Evolutionary conservation across 2,113 vertebrate species (phyloP).

Genomic region (Chaetodon auriga): DNA sequence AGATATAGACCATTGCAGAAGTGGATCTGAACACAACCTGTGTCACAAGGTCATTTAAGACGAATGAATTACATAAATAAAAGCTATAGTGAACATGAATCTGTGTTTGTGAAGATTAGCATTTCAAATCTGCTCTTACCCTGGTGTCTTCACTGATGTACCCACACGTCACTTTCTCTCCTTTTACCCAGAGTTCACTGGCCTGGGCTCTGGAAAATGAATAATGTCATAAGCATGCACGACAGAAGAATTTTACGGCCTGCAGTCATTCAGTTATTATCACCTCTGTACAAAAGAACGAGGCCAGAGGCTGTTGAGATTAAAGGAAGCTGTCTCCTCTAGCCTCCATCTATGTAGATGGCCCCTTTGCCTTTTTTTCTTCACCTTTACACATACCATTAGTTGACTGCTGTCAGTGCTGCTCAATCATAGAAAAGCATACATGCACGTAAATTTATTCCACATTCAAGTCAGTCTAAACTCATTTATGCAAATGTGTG

Average conservation of each 20-base stretch:
- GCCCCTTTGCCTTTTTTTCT: background rate
- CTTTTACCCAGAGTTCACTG: slow-evolving; percentile 98
- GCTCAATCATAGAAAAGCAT: background rate
- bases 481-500: background rate
- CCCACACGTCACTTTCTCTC: slow-evolving; percentile 98
- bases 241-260: too few species aligned
- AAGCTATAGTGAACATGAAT: background rate
- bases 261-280: background rate
- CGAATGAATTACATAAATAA: background rate
- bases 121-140: slow-evolving; percentile 80
- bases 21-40: slow-evolving; percentile 99
- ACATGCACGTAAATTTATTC: background rate
- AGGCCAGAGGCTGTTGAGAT: background rate
- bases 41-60: slow-evolving; percentile 1
- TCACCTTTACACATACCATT: background rate
- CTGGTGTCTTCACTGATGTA: slow-evolving; percentile 97
- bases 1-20: slow-evolving; percentile 99
- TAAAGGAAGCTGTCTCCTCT: background rate
- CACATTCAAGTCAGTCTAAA: background rate
- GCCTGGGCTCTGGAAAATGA: slow-evolving; percentile 89
- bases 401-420: background rate
- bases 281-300: background rate
- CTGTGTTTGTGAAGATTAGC: background rate
- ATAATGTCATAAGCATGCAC: background rate
- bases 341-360: too few species aligned